phyloP scores from a whole-genome alignment of 2,888 invertebrate genomes.

The Rotaria socialis region DNA sequence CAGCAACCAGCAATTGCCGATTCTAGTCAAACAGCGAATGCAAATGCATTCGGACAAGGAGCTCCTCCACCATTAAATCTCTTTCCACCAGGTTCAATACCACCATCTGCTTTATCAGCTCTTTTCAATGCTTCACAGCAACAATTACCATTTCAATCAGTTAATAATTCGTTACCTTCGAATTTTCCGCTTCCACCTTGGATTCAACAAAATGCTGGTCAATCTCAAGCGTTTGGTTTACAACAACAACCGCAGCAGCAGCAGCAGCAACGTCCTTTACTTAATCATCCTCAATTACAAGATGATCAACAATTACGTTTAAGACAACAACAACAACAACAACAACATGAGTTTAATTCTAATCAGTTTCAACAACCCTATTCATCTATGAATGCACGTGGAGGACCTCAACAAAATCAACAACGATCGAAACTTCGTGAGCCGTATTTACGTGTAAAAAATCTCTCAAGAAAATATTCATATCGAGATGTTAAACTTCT shows the following conservation, averaged over 20 bases:
- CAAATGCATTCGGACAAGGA: background rate
- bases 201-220: background rate
- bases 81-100: background rate
- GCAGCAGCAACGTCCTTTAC: background rate
- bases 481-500: conserved; percentile 36
- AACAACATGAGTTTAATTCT: background rate
- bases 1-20: background rate
- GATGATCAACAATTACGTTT: background rate
- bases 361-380: conserved; percentile 9
- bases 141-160: background rate
- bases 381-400: background rate
- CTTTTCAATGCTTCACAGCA: background rate
- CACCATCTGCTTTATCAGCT: background rate
- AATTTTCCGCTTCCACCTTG: conserved; percentile 34
- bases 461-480: conserved; percentile 34
- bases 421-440: background rate
- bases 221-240: background rate
- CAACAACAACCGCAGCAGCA: background rate
- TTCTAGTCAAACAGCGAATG: background rate
- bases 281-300: background rate
- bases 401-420: background rate
- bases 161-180: background rate
- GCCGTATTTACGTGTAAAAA: conserved; percentile 19
- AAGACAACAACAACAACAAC: conserved; percentile 13
- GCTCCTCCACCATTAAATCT: conserved; percentile 13